Evolutionary conservation across 1,140 invertebrate genomes (phyloP).

Genomic region (Papilio machaon): DNA sequence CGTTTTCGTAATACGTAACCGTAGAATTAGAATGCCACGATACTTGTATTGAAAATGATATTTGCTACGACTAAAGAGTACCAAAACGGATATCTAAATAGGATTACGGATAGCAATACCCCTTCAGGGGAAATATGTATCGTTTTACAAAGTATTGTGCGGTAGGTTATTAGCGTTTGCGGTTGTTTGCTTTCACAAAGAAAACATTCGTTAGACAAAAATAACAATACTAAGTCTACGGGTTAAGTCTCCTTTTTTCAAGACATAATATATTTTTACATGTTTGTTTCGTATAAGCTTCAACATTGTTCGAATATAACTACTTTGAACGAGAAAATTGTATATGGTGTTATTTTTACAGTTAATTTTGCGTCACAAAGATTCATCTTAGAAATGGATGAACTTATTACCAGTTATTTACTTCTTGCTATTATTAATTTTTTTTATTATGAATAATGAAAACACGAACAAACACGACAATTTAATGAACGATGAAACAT

Average conservation of each 20-base stretch:
- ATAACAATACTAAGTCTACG: background rate
- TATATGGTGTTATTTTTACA: background rate
- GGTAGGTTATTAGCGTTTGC: background rate
- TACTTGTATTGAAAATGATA: background rate
- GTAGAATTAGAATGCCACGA: background rate
- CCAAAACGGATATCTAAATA: conserved; percentile 1
- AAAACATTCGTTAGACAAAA: conserved; percentile 3
- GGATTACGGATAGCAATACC: background rate
- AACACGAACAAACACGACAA: no score
- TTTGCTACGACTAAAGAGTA: background rate
- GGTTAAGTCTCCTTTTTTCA: background rate
- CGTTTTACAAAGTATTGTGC: conserved; percentile 4
- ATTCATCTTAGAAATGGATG: background rate
- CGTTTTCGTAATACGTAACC: background rate
- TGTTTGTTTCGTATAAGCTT: background rate
- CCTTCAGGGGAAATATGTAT: conserved; percentile 5
- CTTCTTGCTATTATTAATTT: background rate
- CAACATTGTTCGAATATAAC: background rate
- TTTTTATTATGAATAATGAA: background rate
- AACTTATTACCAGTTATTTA: background rate
- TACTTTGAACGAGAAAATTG: background rate
- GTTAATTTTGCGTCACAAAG: background rate
- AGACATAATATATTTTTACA: background rate
- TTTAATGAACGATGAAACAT: background rate
- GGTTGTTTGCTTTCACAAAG: conserved; percentile 10